phyloP scores from a whole-genome alignment of 2,113 vertebrate species.

The Rhinichthys klamathensis region DNA sequence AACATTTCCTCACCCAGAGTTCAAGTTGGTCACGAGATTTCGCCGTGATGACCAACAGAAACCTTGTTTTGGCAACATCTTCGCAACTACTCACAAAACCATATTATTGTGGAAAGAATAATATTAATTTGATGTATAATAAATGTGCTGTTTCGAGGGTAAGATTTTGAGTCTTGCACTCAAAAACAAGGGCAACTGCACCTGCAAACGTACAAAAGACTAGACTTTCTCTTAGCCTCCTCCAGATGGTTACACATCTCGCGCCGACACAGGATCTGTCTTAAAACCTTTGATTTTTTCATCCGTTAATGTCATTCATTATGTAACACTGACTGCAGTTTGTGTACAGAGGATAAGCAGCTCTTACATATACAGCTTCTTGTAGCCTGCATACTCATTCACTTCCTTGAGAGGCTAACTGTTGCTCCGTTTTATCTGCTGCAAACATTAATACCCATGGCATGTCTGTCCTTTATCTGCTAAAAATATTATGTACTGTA shows the following conservation, averaged over 20 bases:
- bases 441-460: background rate
- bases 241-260: background rate
- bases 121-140: too few species aligned
- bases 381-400: background rate
- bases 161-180: too few species aligned
- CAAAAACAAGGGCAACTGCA: background rate
- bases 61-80: too few species aligned
- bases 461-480: background rate
- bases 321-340: conserved; percentile 60
- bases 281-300: conserved; percentile 44
- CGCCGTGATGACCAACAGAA: too few species aligned
- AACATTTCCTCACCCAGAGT: background rate
- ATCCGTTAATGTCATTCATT: conserved; percentile 63
- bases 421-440: background rate
- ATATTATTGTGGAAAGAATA: too few species aligned
- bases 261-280: conserved; percentile 38
- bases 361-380: background rate
- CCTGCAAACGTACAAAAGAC: background rate
- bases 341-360: conserved; percentile 55
- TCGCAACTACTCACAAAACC: too few species aligned
- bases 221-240: background rate
- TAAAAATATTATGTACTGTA: background rate
- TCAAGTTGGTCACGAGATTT: too few species aligned
- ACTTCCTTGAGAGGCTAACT: background rate
- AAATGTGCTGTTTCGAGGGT: too few species aligned